Evolutionary conservation across 2,888 invertebrate genomes (phyloP), one percentile per base, ranked within the genome.

Genomic region (Temnothorax rugatulus): DNA sequence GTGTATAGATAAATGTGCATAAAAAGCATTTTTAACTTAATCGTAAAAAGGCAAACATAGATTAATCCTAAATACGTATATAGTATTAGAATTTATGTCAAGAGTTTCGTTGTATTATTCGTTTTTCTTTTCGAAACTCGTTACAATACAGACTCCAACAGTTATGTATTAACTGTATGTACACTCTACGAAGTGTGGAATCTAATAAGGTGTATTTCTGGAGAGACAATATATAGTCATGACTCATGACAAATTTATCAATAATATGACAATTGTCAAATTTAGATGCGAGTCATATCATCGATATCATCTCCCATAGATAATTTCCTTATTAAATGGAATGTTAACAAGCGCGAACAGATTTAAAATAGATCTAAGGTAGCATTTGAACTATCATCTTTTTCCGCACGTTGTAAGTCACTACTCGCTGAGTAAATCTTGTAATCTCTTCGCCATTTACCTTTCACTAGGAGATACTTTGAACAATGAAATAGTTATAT

Each of bases 401-500:
- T 41, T 73, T 57, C 34, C 18, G 15, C 57, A 57, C 34, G 13
- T 52, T 64, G 41, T 52, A 47, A 59, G 18, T 52, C 41, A 52
- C 38, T 64, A 50, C 38, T 52, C n/a, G n/a, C 7, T 29, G 7
- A 52, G 25, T n/a, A 54, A 68, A 77, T n/a, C 15, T 41, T n/a
- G 15, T 38, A 75, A 38, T 54, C 15, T 68, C 9, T 47, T 57
- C 11, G 29, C 13, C 13, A 21, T 69, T 47, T 47, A 41, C 5
- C 21, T 34, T 38, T 38, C 34, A 18, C 1, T 59, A 71, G n/a
- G 7, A 34, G 8, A 34, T 71, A 57, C 47, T 34, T 71, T 5
- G 66, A 81, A 81, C 18, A 47, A 57, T 59, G 47, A 59, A 57
- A n/a, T 75, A 64, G 41, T 54, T 77, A 77, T 69, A 29, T 69